A percentile compares a stretch with the other conserved stretches of the same genome.
Evolutionary conservation across 2,888 invertebrate genomes (phyloP).

Genomic region (Phalera bucephala): DNA sequence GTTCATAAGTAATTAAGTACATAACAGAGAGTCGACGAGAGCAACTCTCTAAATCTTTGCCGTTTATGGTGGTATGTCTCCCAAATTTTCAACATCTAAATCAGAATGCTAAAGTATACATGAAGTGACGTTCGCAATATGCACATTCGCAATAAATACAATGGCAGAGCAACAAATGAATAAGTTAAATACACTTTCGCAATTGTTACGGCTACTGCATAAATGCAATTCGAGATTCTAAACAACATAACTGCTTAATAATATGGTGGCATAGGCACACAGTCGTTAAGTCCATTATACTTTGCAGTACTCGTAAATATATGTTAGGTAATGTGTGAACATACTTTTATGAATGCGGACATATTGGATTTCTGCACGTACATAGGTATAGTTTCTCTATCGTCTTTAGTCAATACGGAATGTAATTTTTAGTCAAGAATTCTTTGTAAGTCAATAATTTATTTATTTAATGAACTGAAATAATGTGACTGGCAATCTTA

Average conservation of each 20-base stretch:
- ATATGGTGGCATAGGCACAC: background rate
- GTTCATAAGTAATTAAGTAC: too few relatives aligned
- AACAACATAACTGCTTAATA: constrained; percentile 12
- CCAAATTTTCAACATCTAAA: too few relatives aligned
- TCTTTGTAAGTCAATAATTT: too few relatives aligned
- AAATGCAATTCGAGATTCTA: constrained; percentile 23
- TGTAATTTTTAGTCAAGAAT: too few relatives aligned
- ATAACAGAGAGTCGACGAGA: too few relatives aligned
- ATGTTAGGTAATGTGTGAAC: background rate
- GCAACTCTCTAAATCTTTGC: too few relatives aligned
- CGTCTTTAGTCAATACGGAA: background rate
- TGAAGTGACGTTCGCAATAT: constrained; percentile 9
- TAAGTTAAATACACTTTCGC: constrained; percentile 53
- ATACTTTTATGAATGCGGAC: background rate
- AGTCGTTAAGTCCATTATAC: constrained; percentile 9
- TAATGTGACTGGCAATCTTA: too few relatives aligned
- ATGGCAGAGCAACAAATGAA: constrained; percentile 56
- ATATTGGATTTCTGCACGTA: background rate
- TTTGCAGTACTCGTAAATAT: background rate
- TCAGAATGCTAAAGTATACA: too few relatives aligned
- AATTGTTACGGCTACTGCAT: constrained; percentile 24
- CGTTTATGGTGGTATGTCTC: too few relatives aligned
- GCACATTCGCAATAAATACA: constrained; percentile 40
- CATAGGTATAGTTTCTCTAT: background rate
- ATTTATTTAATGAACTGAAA: too few relatives aligned